Evolutionary conservation across 2,797 vertebrate species (phyloP), one percentile per base, ranked within the genome.

Genomic region (Onychomys torridus): DNA sequence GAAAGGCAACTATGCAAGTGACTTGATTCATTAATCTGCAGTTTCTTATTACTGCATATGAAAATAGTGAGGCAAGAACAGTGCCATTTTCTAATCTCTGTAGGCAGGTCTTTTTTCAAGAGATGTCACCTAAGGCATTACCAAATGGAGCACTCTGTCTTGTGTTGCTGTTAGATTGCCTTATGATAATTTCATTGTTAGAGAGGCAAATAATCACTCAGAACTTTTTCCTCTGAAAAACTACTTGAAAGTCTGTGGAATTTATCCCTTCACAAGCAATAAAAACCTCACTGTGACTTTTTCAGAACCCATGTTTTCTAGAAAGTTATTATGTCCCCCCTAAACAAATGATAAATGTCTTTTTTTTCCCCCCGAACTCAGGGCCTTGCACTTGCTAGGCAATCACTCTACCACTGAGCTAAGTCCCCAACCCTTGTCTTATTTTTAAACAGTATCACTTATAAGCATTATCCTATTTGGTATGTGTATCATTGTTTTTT

Each of bases 21-120:
- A 95, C 34, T 61, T 98, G n/a, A 75, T 95, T 91, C 61, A 78
- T 86, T 96, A 92, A 43, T 32, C 67, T 19, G 57, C 27, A 52
- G 5, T 84, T 97, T 97, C 93, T 91, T 40, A 76, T 79, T 87
- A 91, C 49, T 96, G 43, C 29, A 84, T 63, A 94, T 83, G 90
- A 95, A 97, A 94, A 55, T 6, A 91, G 19, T 73, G 37, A 92
- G 59, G 85, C 90, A 76, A 88, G 29, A 61, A 95, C 63, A 79
- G 43, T 52, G 1, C 0, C 57, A 0, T 67, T 96, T 96, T 85
- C 77, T 87, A 93, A 71, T 73, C 55, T 85, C 79, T n/a, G 0
- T 95, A 87, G 61, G 49, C 17, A 95, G 46, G 23, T 46, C 12
- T 52, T 96, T 97, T 92, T 40, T 34, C 67, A 96, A 46, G 32